Percentiles rank a stretch among this genome's conserved stretches.
phyloP scores from a whole-genome alignment of 2,888 invertebrate genomes.

The Belgica antarctica region DNA sequence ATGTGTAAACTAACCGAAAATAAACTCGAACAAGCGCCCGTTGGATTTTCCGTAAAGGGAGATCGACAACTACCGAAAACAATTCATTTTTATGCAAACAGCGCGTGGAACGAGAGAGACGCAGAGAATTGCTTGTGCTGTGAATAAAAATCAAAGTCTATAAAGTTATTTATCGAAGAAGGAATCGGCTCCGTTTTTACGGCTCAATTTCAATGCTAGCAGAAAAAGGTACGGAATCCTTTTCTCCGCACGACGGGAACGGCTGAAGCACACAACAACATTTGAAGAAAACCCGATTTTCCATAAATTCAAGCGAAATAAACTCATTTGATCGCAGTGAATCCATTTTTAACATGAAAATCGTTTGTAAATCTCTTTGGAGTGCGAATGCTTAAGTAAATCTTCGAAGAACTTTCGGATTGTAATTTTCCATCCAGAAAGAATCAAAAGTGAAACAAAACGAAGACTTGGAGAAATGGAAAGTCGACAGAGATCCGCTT shows the following conservation, averaged over 20 bases:
- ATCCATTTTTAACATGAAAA: slow-evolving; percentile 5
- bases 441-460: slow-evolving; percentile 10
- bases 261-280: not conserved
- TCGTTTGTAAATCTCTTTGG: slow-evolving; percentile 5
- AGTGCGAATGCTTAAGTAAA: not conserved
- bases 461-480: too few relatives aligned
- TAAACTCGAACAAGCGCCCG: too few relatives aligned
- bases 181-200: slow-evolving; percentile 16
- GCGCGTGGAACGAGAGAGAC: not conserved
- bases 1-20: slow-evolving; percentile 22
- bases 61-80: not conserved
- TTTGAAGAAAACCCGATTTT: not conserved
- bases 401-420: not conserved
- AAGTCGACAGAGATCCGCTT: too few relatives aligned
- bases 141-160: slow-evolving; percentile 29
- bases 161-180: slow-evolving; percentile 22
- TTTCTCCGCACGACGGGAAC: slow-evolving; percentile 7
- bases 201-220: slow-evolving; percentile 6
- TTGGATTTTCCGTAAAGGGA: not conserved
- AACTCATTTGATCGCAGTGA: not conserved
- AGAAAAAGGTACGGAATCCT: slow-evolving; percentile 14
- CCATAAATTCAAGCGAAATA: not conserved
- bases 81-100: slow-evolving; percentile 11
- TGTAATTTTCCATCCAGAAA: not conserved
- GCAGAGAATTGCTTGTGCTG: slow-evolving; percentile 2